Evolutionary conservation across 2,888 invertebrate species (phyloP).

Genomic region (Hyles lineata): DNA sequence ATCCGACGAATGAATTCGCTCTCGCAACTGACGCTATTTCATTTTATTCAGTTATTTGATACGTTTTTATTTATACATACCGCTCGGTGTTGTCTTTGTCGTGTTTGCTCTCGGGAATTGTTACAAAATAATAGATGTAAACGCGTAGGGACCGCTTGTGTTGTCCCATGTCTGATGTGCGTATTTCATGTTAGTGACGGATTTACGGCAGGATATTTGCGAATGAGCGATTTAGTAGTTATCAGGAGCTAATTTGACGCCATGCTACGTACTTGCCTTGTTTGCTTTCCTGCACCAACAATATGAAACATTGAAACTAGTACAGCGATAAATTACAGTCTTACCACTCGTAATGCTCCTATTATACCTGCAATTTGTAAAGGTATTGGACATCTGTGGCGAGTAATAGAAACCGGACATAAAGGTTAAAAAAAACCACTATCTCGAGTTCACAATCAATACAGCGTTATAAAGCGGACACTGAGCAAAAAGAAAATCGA

Average conservation of each 20-base stretch:
- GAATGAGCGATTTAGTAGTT: constrained; percentile 18
- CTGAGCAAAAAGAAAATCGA: constrained; percentile 51
- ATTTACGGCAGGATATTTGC: constrained; percentile 15
- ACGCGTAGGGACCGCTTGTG: background rate
- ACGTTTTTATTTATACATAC: constrained; percentile 65
- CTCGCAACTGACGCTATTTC: constrained; percentile 68
- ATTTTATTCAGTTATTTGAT: constrained; percentile 75
- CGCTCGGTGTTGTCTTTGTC: constrained; percentile 55
- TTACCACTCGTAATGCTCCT: background rate
- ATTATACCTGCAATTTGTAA: background rate
- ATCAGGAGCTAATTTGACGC: constrained; percentile 13
- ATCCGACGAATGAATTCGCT: constrained; percentile 79
- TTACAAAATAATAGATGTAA: constrained; percentile 47
- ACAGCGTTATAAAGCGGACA: constrained; percentile 53
- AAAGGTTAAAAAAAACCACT: constrained; percentile 2
- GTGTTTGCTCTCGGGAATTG: constrained; percentile 53
- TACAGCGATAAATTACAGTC: background rate
- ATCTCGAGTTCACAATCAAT: constrained; percentile 16
- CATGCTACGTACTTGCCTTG: background rate
- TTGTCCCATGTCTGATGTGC: background rate
- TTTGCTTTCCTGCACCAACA: background rate
- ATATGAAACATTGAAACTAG: background rate
- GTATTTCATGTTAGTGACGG: constrained; percentile 23
- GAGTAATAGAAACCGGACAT: background rate
- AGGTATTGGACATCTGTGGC: background rate